Base-by-base conservation (phyloP, 1,140 invertebrate species). In the Antheraea pernyi region DNA sequence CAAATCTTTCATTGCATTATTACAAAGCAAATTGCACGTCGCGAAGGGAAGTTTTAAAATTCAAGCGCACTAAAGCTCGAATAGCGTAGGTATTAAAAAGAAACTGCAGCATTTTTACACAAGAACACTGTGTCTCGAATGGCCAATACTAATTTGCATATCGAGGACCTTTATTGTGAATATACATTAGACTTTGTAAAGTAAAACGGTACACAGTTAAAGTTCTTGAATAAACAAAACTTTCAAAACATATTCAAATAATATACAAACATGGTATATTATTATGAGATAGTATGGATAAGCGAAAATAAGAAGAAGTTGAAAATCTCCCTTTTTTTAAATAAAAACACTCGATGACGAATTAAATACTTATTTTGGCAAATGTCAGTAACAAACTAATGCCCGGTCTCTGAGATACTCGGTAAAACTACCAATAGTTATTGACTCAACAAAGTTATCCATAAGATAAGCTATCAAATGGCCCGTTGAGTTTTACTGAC, bases 141-240 rank as follows among this genome's bases (percentile, higher is more conserved):
- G 46, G 46, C 46, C 46, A 53, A 53, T 53, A 42, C 39, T 65
- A 39, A 65, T 65, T 65, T 65, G 64, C 64, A 65, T 65, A 65
- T 65, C 64, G 64, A 42, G 18, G 36, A 65, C 18, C 42, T 19
- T 48, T 53, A 48, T 65, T 65, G 64, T 65, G 39, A 53, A 53
- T 19, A 65, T 11, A 53, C 10, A 65, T 11, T 19, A 48, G 19
- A 42, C 46, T 42, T 65, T 22, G 42, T 48, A 65, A 18, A n/a
- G 64, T 63, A 7, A 37, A 36, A 63, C 4, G 36, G 61, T 11
- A 30, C 61, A 36, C 22, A 11, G 7, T 63, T n/a, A 53, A n/a
- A 16, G 46, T 53, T 53, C 46, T 16, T 16, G 46, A 53, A 53
- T 53, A 53, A 53, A 53, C 11, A 13, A 42, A 53, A 1, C 16